Percentiles rank a stretch among this genome's conserved stretches.
phyloP scores from a whole-genome alignment of 2,797 vertebrate species.

The Ctenopoma kingsleyae region DNA sequence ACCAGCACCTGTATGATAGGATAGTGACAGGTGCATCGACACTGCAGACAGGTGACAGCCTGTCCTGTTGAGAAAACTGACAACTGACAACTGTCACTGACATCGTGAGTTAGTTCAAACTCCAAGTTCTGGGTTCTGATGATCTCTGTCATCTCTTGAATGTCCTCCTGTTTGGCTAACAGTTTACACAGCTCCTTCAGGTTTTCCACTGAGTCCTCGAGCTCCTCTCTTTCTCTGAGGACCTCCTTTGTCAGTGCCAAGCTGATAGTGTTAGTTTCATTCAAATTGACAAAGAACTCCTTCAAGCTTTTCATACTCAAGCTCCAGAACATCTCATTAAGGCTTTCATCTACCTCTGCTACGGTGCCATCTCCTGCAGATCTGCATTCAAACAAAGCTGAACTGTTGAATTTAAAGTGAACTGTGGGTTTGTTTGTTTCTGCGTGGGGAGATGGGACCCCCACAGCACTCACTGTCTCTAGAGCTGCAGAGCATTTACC shows the following conservation, averaged over 20 bases:
- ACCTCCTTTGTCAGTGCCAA: slow-evolving; percentile 23
- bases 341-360: not conserved
- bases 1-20: no score
- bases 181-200: slow-evolving; percentile 29
- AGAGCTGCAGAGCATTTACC: slow-evolving; percentile 39
- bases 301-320: slow-evolving; percentile 46
- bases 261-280: slow-evolving; percentile 16
- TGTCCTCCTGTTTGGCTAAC: slow-evolving; percentile 37
- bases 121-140: no score
- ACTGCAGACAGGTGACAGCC: no score
- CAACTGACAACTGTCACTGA: no score
- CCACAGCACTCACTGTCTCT: slow-evolving; percentile 24
- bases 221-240: slow-evolving; percentile 25
- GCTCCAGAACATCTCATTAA: slow-evolving; percentile 60
- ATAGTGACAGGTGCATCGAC: no score
- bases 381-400: slow-evolving; percentile 46
- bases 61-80: no score
- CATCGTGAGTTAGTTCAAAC: no score
- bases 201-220: slow-evolving; percentile 1
- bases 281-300: slow-evolving; percentile 42
- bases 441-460: slow-evolving; percentile 50
- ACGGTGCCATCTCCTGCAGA: rapidly evolving
- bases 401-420: slow-evolving; percentile 73
- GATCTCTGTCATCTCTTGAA: slow-evolving; percentile 20
- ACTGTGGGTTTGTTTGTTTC: not conserved